Conservation (phyloP, 2,888 invertebrate genomes). For the Brachyptera risi region DNA sequence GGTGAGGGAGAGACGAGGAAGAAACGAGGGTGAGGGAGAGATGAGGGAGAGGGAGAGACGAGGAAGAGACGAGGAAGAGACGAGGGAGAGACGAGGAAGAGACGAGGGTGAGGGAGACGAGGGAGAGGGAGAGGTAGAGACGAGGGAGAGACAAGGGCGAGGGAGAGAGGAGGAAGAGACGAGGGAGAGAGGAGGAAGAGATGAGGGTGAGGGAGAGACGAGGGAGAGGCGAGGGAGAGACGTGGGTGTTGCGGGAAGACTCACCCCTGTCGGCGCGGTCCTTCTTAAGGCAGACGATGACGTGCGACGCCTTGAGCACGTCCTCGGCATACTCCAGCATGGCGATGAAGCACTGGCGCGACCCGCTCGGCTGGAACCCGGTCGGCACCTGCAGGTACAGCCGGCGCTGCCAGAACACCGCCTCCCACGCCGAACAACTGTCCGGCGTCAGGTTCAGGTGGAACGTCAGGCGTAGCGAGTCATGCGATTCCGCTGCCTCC, state of each 20-base stretch:
- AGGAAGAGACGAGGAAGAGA: no score
- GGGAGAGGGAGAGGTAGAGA: no score
- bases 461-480: conserved; percentile 68
- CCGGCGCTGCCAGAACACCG: conserved; percentile 70
- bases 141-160: no score
- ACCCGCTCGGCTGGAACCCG: conserved; percentile 82
- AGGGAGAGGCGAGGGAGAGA: background rate
- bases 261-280: conserved; percentile 74
- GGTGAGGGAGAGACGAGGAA: no score
- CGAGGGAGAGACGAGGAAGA: no score
- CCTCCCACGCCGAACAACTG: conserved; percentile 79
- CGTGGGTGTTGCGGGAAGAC: conserved; percentile 26
- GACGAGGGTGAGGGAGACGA: no score
- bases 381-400: conserved; percentile 88
- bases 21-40: no score
- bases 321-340: conserved; percentile 95
- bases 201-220: no score
- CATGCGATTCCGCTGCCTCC: conserved; percentile 64
- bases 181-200: no score
- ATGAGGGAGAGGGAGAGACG: no score
- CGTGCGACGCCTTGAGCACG: conserved; percentile 74
- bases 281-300: conserved; percentile 77
- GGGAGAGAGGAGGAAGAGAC: no score
- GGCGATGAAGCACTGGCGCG: conserved; percentile 90
- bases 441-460: conserved; percentile 74